These are phyloP conservation scores for Mareca penelope DNA, from an alignment of 2,797 vertebrate species.

Conservation along the genomic window DNA sequence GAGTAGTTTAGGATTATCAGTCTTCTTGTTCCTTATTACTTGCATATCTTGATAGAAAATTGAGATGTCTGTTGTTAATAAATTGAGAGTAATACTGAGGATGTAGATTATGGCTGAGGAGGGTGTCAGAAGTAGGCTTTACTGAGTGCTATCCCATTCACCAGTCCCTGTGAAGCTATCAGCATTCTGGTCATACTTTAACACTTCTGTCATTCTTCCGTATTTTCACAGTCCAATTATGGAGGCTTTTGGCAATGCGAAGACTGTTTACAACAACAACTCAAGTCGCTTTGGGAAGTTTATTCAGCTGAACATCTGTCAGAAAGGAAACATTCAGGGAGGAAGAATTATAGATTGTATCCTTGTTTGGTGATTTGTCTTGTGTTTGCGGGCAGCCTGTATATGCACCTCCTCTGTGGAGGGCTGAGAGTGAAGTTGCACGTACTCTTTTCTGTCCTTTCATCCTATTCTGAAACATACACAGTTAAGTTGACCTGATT, in stretches of 20 bases:
- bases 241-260: conserved; percentile 97
- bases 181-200: neutral
- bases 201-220: neutral
- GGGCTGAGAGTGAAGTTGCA: neutral
- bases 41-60: neutral
- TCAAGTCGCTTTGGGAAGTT: conserved; percentile 99
- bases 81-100: neutral
- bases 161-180: neutral
- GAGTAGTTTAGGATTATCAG: neutral
- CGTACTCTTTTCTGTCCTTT: neutral
- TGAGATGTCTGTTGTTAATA: neutral
- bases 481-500: neutral
- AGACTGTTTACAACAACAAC: conserved; percentile 98
- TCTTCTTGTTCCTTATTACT: neutral
- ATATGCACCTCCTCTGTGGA: fast-evolving
- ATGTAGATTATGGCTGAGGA: neutral
- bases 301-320: conserved; percentile 92
- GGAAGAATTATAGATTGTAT: conserved; percentile 97
- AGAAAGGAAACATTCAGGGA: conserved; percentile 96
- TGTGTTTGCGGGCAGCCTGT: fast-evolving
- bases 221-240: conserved; percentile 89
- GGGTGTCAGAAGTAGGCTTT: neutral
- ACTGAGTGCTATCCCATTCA: neutral
- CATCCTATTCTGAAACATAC: neutral
- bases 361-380: conserved; percentile 73